phyloP scores from a whole-genome alignment of 2,888 invertebrate species.

The Drosophila recens region DNA sequence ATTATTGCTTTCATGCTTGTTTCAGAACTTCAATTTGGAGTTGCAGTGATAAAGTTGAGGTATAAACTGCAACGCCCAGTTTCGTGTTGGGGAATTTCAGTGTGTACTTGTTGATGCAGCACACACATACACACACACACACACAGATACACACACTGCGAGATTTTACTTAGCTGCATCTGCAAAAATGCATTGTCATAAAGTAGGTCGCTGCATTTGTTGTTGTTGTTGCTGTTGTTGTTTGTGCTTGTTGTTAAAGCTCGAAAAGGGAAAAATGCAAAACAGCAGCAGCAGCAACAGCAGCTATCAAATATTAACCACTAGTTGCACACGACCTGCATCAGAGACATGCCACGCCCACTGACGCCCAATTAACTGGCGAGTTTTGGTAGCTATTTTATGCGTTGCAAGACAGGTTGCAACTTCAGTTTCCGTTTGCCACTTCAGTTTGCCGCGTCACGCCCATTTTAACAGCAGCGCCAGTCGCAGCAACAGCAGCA shows the following conservation, averaged over 20 bases:
- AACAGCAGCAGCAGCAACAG: constrained; percentile 44
- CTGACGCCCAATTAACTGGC: constrained; percentile 66
- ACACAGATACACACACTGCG: constrained; percentile 6
- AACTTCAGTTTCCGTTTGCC: constrained; percentile 12
- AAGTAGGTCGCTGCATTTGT: constrained; percentile 62
- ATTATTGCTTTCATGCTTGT: constrained; percentile 29
- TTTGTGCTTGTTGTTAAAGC: constrained; percentile 11
- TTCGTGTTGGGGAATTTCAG: constrained; percentile 39
- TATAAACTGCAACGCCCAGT: constrained; percentile 45
- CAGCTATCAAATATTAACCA: constrained; percentile 77
- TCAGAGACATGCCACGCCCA: constrained; percentile 64
- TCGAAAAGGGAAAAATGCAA: constrained; percentile 47
- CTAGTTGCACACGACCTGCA: constrained; percentile 63
- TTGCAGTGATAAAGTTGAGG: constrained; percentile 41
- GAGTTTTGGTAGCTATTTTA: constrained; percentile 64
- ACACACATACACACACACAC: constrained; percentile 21
- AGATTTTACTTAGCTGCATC: constrained; percentile 45
- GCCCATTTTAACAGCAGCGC: constrained; percentile 70
- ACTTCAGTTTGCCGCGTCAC: constrained; percentile 75
- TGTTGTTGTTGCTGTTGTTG: constrained; percentile 29
- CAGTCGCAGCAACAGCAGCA: constrained; percentile 35
- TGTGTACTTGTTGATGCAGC: constrained; percentile 77
- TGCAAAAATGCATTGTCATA: constrained; percentile 75
- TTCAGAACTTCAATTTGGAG: constrained; percentile 38
- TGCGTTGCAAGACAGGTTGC: constrained; percentile 47